These are phyloP conservation scores for Halictus quadricinctus DNA, from an alignment of 2,888 invertebrate genomes.

Conservation along the genomic window DNA sequence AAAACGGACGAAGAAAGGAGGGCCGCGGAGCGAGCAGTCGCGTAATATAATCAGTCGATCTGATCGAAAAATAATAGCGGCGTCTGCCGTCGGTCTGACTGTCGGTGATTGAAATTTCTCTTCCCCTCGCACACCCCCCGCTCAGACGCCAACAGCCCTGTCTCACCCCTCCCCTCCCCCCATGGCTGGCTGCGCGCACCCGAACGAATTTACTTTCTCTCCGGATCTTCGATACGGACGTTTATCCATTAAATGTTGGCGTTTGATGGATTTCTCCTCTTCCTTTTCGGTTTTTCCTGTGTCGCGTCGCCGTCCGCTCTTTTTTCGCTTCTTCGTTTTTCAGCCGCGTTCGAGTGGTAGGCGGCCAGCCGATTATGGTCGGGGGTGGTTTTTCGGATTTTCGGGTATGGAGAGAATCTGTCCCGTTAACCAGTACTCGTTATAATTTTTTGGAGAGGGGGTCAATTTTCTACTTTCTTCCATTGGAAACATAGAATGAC, in stretches of 20 bases:
- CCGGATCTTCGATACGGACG: conserved; percentile 57
- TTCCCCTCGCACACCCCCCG: conserved; percentile 42
- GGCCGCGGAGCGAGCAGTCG: conserved; percentile 65
- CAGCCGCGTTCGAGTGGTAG: neutral
- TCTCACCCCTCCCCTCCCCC: neutral
- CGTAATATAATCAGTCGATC: conserved; percentile 81
- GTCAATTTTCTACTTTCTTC: too few relatives aligned
- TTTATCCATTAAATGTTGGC: conserved; percentile 57
- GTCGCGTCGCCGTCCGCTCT: neutral
- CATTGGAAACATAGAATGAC: too few relatives aligned
- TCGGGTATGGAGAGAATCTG: neutral
- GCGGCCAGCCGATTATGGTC: neutral
- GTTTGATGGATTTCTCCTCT: conserved; percentile 20
- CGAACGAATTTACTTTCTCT: conserved; percentile 69
- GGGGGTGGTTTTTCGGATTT: neutral
- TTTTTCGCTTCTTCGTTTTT: conserved; percentile 6
- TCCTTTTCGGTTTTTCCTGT: neutral
- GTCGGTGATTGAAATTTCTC: conserved; percentile 76
- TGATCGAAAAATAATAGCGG: conserved; percentile 81
- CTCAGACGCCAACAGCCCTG: neutral
- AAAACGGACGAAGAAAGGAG: conserved; percentile 14
- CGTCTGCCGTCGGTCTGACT: conserved; percentile 70
- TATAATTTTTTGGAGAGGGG: too few relatives aligned
- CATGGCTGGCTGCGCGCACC: conserved; percentile 7
- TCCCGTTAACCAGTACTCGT: too few relatives aligned